Percentiles rank a stretch among this genome's conserved stretches.
Evolutionary conservation across 2,888 invertebrate species (phyloP).

Genomic region (Nipponacmea schrenckii): DNA sequence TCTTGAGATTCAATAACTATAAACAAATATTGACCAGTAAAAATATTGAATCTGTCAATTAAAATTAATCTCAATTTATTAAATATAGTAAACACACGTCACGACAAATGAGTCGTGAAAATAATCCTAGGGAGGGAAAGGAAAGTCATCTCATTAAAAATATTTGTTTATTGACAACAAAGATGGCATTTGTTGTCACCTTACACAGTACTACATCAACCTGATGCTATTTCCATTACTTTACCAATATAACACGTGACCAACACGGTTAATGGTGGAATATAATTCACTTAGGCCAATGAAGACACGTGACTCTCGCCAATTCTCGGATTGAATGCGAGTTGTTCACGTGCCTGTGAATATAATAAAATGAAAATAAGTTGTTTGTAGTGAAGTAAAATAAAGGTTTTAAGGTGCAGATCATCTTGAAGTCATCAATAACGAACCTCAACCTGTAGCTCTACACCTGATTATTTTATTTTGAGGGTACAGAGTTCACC

Average conservation of each 20-base stretch:
- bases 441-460: too few species aligned
- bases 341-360: not conserved
- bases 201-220: not conserved
- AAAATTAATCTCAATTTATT: constrained; percentile 1
- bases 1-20: too few species aligned
- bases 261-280: not conserved
- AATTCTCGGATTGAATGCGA: not conserved
- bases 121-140: not conserved
- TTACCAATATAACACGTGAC: not conserved
- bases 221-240: constrained; percentile 6
- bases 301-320: constrained; percentile 3
- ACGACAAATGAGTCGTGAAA: not conserved
- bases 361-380: constrained; percentile 1
- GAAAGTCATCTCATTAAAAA: constrained; percentile 8
- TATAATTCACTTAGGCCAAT: not conserved
- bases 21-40: not conserved
- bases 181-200: constrained; percentile 2
- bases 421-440: not conserved
- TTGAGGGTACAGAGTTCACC: too few species aligned
- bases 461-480: too few species aligned
- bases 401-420: not conserved
- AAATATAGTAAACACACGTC: not conserved
- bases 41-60: not conserved
- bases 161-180: constrained; percentile 6
- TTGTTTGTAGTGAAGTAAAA: constrained; percentile 4